These are phyloP conservation scores for Cantharis nigra DNA, from an alignment of 2,888 invertebrate genomes.

Conservation along the genomic window DNA sequence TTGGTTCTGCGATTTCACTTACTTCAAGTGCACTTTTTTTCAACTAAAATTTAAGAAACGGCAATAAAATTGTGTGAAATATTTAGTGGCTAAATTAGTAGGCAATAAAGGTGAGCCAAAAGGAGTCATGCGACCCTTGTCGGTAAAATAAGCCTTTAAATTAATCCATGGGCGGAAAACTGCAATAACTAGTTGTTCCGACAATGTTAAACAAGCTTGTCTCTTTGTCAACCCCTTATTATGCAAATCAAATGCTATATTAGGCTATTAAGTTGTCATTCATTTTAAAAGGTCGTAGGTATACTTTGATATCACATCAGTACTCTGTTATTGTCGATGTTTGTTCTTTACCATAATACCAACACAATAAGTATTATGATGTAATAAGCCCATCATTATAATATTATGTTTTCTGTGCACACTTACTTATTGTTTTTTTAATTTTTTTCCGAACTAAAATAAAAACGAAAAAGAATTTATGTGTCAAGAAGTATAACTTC, in stretches of 20 bases:
- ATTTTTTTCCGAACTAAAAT: neutral
- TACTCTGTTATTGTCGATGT: neutral
- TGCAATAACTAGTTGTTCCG: constrained; percentile 6
- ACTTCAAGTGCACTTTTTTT: neutral
- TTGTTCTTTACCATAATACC: neutral
- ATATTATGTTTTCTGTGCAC: neutral
- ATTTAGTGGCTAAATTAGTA: neutral
- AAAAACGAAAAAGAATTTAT: neutral
- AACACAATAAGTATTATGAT: neutral
- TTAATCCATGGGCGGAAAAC: constrained; percentile 7
- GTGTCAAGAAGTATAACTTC: neutral
- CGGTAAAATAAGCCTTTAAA: constrained; percentile 8
- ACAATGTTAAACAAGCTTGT: constrained; percentile 10
- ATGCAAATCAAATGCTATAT: constrained; percentile 21
- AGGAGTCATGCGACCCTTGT: neutral
- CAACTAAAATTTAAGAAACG: neutral
- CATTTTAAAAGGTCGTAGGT: constrained; percentile 7
- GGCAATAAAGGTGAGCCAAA: constrained; percentile 1
- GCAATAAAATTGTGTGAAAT: neutral
- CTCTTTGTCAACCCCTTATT: constrained; percentile 24
- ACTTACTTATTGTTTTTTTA: neutral
- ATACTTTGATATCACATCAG: neutral
- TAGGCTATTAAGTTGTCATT: constrained; percentile 15
- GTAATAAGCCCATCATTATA: neutral
- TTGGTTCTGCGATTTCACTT: constrained; percentile 36